A percentile compares a stretch with the other conserved stretches of the same genome.
These are phyloP conservation scores for Penelope pileata DNA, from an alignment of 2,113 vertebrate genomes.

Conservation along the genomic window DNA sequence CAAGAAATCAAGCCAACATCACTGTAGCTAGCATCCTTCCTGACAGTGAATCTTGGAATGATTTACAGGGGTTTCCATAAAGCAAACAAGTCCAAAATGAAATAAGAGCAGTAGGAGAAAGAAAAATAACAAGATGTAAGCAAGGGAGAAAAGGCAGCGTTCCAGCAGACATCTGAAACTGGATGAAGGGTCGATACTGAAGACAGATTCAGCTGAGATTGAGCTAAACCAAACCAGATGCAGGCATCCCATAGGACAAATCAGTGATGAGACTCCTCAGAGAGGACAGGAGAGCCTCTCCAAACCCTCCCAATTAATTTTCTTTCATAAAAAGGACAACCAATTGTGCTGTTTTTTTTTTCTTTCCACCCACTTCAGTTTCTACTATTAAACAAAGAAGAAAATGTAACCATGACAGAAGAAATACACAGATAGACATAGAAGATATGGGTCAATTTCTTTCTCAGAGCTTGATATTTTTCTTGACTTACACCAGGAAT, in stretches of 20 bases:
- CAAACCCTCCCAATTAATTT: neutral
- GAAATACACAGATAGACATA: neutral
- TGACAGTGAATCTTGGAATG: neutral
- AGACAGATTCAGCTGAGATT: neutral
- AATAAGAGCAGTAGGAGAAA: neutral
- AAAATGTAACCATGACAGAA: slow-evolving; percentile 30
- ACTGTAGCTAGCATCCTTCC: neutral
- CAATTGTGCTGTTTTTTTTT: neutral
- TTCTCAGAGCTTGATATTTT: neutral
- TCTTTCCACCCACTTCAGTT: neutral
- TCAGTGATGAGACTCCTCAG: neutral
- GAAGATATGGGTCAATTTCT: neutral
- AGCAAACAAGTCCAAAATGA: slow-evolving; percentile 32
- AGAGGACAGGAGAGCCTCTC: neutral
- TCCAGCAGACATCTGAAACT: slow-evolving; percentile 19
- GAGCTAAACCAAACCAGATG: slow-evolving; percentile 52
- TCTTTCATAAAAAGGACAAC: neutral
- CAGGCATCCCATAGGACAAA: slow-evolving; percentile 14
- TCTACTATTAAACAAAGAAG: slow-evolving; percentile 7
- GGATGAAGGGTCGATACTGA: neutral
- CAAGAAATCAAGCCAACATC: neutral
- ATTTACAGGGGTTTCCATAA: neutral
- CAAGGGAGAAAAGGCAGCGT: neutral
- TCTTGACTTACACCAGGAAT: neutral
- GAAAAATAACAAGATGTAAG: slow-evolving; percentile 5